These are phyloP conservation scores for Scelioninae gen. 1 DNA, from an alignment of 2,888 invertebrate species.

Conservation along the genomic window DNA sequence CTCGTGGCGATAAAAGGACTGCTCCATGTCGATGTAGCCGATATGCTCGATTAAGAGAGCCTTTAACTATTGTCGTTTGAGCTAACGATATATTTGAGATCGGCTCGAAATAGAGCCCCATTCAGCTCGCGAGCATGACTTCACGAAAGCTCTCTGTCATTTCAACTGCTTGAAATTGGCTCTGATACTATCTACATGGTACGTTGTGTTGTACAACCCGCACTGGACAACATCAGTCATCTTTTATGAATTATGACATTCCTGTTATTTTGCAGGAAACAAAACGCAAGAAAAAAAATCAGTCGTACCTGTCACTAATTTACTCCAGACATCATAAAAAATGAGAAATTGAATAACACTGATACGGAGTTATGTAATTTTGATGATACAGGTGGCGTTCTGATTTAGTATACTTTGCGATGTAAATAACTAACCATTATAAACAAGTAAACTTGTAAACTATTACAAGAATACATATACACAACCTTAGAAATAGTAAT, in stretches of 20 bases:
- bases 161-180: slow-evolving; percentile 72
- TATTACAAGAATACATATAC: too few relatives aligned
- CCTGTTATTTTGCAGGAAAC: slow-evolving; percentile 34
- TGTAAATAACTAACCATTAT: too few relatives aligned
- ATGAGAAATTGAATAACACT: too few relatives aligned
- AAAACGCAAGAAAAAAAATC: too few relatives aligned
- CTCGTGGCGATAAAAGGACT: slow-evolving; percentile 63
- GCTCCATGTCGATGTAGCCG: slow-evolving; percentile 68
- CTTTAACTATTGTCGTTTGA: slow-evolving; percentile 70
- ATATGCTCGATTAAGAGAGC: slow-evolving; percentile 69
- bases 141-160: slow-evolving; percentile 71
- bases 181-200: slow-evolving; percentile 68
- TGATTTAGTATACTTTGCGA: too few relatives aligned
- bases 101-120: slow-evolving; percentile 65
- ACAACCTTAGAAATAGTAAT: too few relatives aligned
- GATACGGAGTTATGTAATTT: too few relatives aligned
- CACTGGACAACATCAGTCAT: slow-evolving; percentile 64
- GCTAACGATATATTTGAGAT: slow-evolving; percentile 69
- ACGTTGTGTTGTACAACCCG: slow-evolving; percentile 63
- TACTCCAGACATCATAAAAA: too few relatives aligned
- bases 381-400: too few relatives aligned
- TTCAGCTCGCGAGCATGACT: slow-evolving; percentile 66
- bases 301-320: slow-evolving; percentile 41
- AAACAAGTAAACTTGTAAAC: too few relatives aligned
- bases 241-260: slow-evolving; percentile 56